Evolutionary conservation across 35 echinoderm and acorn worm species (phyloP), one percentile per base, ranked within the genome.

Genomic region (Ophioderma brevispina): DNA sequence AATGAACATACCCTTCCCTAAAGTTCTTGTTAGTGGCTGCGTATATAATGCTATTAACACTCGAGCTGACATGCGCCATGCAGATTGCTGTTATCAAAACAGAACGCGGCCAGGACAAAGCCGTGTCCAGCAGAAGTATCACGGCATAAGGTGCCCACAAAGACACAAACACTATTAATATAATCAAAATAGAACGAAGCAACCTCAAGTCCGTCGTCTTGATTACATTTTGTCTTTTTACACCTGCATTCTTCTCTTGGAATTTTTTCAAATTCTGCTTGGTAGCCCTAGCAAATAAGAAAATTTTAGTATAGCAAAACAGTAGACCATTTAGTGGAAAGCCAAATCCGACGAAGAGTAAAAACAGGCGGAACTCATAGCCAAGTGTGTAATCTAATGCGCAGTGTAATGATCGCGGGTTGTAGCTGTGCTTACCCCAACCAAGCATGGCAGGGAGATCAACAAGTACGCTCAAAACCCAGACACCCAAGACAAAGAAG

Each of bases 111-210:
- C 80, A 87, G 0, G 55, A 64, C 31, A 81, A 64, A 23, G 79
- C 14, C 23, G 78, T 87, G 55, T 97, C 95, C 8, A 79, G 78
- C 8, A 97, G 85, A 35, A 97, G 92, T 76, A 86, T 87, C 10
- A 93, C 33, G 1, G 88, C 84, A 87, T 97, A 92, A 4, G 95
- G 95, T 13, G 91, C 81, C 95, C 95, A 97, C 87, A 93, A 90
- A 0, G 85, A 35, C 38, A 97, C 37, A 82, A 94, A 97, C 31
- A 97, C 85, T 25, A 97, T 39, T 23, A 93, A 38, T 32, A 97
- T 90, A n/a, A 78, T 85, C 37, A 97, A 78, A 19, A 97, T 87
- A 21, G 95, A 87, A n/a, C 93, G 94, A 18, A 93, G 81, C 1
- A 97, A 88, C n/a, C 78, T 55, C 23, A 90, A 37, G 52, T 97